A percentile compares a stretch with the other conserved stretches of the same genome.
These are phyloP conservation scores for Pseudachorutes palmiensis DNA, from an alignment of 1,140 invertebrate genomes.

Conservation along the genomic window DNA sequence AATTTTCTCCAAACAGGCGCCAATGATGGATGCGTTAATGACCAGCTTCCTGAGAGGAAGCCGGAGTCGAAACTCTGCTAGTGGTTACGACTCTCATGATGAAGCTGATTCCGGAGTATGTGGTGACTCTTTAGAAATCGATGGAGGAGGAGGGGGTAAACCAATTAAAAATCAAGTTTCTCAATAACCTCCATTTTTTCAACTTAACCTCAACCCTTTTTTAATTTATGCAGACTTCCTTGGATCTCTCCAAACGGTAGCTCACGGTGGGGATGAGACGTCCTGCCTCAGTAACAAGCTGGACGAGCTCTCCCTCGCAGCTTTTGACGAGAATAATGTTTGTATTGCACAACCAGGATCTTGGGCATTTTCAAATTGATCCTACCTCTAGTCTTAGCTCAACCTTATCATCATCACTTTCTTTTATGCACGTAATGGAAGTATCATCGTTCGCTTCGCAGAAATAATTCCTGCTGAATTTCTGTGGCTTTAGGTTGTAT, in stretches of 20 bases:
- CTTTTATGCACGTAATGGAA: no score
- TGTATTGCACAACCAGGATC: constrained; percentile 35
- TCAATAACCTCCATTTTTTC: constrained; percentile 20
- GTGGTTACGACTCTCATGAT: constrained; percentile 38
- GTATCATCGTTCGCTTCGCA: no score
- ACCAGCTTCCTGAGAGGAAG: constrained; percentile 55
- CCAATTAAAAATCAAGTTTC: constrained; percentile 13
- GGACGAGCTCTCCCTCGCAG: constrained; percentile 73
- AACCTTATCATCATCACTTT: neutral
- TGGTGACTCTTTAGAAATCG: constrained; percentile 42
- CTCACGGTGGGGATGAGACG: constrained; percentile 44
- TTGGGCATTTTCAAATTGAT: constrained; percentile 36
- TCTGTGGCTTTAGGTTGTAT: no score
- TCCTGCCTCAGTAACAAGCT: constrained; percentile 70
- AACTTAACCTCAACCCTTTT: constrained; percentile 20
- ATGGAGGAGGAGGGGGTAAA: constrained; percentile 39
- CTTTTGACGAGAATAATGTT: constrained; percentile 72
- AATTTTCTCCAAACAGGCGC: constrained; percentile 48
- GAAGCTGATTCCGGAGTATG: constrained; percentile 43
- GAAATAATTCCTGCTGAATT: no score
- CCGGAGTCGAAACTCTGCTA: constrained; percentile 34
- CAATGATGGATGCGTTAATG: constrained; percentile 86
- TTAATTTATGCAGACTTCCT: constrained; percentile 44
- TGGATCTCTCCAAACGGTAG: constrained; percentile 45
- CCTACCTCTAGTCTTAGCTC: neutral